Percentiles rank a stretch among this genome's conserved stretches.
phyloP scores from a whole-genome alignment of 2,888 invertebrate genomes.

The Folsomia candida region DNA sequence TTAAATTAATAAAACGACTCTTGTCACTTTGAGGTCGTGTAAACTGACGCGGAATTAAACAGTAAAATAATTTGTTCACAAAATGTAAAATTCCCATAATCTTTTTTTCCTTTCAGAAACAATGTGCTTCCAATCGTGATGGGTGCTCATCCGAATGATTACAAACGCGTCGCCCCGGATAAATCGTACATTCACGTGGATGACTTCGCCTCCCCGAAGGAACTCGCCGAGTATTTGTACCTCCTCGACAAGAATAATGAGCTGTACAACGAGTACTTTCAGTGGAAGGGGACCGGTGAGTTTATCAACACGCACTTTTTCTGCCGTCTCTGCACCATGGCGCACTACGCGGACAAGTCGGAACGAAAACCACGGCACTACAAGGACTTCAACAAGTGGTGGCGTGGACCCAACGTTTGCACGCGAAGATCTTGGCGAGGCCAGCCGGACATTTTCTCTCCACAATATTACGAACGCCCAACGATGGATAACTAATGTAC shows the following conservation, averaged over 20 bases:
- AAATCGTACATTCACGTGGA: conserved; percentile 94
- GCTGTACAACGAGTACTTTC: conserved; percentile 89
- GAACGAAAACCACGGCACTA: conserved; percentile 58
- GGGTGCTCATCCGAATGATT: conserved; percentile 91
- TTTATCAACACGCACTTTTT: conserved; percentile 95
- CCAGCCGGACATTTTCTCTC: conserved; percentile 49
- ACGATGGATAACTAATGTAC: neutral
- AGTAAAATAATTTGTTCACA: too few relatives aligned
- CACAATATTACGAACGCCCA: conserved; percentile 35
- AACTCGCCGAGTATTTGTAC: conserved; percentile 80
- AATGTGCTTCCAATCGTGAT: conserved; percentile 91
- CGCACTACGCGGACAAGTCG: conserved; percentile 62
- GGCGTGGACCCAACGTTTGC: conserved; percentile 74
- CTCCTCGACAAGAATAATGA: conserved; percentile 82
- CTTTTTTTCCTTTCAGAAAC: conserved; percentile 62
- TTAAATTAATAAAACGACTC: too few relatives aligned
- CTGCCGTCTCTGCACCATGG: conserved; percentile 83
- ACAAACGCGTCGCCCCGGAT: conserved; percentile 81
- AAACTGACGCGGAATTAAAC: too few relatives aligned
- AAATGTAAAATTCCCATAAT: too few relatives aligned
- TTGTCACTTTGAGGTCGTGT: too few relatives aligned
- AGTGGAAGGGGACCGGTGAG: conserved; percentile 90
- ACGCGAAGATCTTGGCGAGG: conserved; percentile 70
- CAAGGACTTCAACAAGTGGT: conserved; percentile 86
- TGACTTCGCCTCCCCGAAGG: conserved; percentile 83